Conservation (phyloP, 2,888 invertebrate species). For the Agelastica alni region DNA sequence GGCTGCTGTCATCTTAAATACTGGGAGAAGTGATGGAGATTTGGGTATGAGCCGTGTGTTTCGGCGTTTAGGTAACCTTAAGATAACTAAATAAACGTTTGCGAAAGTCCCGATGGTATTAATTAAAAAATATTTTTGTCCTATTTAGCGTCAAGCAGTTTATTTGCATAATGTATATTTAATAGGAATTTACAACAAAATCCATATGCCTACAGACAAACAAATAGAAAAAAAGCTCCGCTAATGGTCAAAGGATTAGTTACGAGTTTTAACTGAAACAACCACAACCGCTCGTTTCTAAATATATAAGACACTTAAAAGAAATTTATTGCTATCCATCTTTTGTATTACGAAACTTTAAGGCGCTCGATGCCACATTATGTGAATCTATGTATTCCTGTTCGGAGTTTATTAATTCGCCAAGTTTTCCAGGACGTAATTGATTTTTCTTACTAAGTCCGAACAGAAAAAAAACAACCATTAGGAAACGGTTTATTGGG, state of each 20-base stretch:
- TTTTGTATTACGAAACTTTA: constrained; percentile 45
- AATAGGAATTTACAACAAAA: not conserved
- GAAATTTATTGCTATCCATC: constrained; percentile 43
- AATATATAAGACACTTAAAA: constrained; percentile 46
- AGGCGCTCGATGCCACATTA: constrained; percentile 42
- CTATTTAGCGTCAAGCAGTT: too few relatives aligned
- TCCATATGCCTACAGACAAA: not conserved
- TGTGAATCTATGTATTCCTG: constrained; percentile 34
- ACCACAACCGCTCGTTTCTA: constrained; percentile 42
- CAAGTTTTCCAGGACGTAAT: constrained; percentile 15
- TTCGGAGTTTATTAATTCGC: constrained; percentile 21
- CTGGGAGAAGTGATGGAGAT: too few relatives aligned
- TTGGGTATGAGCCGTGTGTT: too few relatives aligned
- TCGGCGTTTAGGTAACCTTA: too few relatives aligned
- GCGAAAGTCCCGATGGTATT: too few relatives aligned
- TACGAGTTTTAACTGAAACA: constrained; percentile 38
- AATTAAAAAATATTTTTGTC: too few relatives aligned
- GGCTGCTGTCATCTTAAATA: too few relatives aligned
- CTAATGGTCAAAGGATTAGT: constrained; percentile 32
- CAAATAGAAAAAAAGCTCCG: constrained; percentile 8
- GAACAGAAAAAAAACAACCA: constrained; percentile 1
- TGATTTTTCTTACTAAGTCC: constrained; percentile 6
- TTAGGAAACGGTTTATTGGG: constrained; percentile 5
- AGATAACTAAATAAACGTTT: too few relatives aligned
- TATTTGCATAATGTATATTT: too few relatives aligned